Evolutionary conservation across 2,888 invertebrate genomes (phyloP).

Genomic region (Rhyacophila evoluta): DNA sequence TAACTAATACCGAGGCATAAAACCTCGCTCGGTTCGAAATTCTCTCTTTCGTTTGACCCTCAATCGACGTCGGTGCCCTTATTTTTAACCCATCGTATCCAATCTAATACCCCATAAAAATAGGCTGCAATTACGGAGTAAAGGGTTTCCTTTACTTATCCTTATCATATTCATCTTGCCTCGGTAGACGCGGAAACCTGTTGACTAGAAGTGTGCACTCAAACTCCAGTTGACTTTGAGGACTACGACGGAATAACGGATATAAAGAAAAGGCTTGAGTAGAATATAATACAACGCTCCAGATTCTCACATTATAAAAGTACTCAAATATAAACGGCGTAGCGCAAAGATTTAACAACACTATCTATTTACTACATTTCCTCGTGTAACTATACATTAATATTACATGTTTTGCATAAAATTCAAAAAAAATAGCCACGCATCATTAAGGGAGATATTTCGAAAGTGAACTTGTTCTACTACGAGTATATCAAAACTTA

Average conservation of each 20-base stretch:
- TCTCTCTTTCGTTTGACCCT: neutral
- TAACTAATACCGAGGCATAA: neutral
- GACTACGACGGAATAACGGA: neutral
- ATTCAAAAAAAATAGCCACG: too few species aligned
- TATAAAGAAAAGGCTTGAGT: neutral
- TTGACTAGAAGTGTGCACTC: conserved; percentile 26
- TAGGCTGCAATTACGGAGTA: conserved; percentile 30
- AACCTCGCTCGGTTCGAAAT: neutral
- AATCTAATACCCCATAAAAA: conserved; percentile 32
- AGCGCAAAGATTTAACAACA: too few species aligned
- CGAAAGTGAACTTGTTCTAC: too few species aligned
- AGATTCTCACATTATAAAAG: too few species aligned
- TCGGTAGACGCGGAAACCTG: conserved; percentile 31
- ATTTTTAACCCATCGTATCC: conserved; percentile 17
- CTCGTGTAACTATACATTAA: too few species aligned
- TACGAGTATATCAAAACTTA: too few species aligned
- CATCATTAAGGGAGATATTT: too few species aligned
- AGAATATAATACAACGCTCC: too few species aligned
- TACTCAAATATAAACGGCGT: too few species aligned
- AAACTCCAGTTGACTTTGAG: neutral
- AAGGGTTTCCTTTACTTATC: conserved; percentile 32
- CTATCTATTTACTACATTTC: too few species aligned
- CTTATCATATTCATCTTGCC: conserved; percentile 33
- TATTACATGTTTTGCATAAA: too few species aligned
- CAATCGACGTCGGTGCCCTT: conserved; percentile 5